A percentile compares a stretch with the other conserved stretches of the same genome.
These are phyloP conservation scores for Meganola albula DNA, from an alignment of 2,888 invertebrate species.

Conservation along the genomic window DNA sequence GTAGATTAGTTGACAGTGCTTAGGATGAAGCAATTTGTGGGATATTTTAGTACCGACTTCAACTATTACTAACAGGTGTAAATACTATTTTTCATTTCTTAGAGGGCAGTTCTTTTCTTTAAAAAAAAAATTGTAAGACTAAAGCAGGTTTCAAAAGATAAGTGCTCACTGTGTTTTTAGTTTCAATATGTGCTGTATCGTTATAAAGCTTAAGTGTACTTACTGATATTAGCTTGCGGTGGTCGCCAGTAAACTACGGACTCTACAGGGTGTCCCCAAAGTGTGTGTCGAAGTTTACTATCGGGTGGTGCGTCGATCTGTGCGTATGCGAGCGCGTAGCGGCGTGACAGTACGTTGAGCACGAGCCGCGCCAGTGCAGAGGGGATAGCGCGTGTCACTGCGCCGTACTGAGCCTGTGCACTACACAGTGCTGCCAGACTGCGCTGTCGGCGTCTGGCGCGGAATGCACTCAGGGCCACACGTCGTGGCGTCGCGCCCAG, in stretches of 20 bases:
- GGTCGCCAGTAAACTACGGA: conserved; percentile 84
- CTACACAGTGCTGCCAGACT: conserved; percentile 74
- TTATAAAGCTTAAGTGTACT: conserved; percentile 38
- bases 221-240: conserved; percentile 86
- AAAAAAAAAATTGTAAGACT: too few relatives aligned
- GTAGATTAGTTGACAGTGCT: too few relatives aligned
- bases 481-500: conserved; percentile 66
- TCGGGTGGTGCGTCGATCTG: conserved; percentile 68
- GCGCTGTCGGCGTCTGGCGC: conserved; percentile 65
- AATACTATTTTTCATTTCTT: too few relatives aligned
- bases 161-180: background rate
- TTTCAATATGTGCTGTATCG: background rate
- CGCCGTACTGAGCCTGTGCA: conserved; percentile 66
- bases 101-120: too few relatives aligned
- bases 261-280: conserved; percentile 82
- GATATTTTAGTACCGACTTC: too few relatives aligned
- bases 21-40: too few relatives aligned
- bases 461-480: conserved; percentile 47
- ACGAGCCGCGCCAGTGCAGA: conserved; percentile 68
- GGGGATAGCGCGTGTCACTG: conserved; percentile 81
- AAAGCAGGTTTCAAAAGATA: too few relatives aligned
- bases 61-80: too few relatives aligned
- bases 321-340: conserved; percentile 82
- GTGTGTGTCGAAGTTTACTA: conserved; percentile 64
- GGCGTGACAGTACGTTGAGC: conserved; percentile 80